A percentile compares a stretch with the other conserved stretches of the same genome.
phyloP scores from a whole-genome alignment of 2,113 vertebrate genomes.

The Muntiacus reevesi region DNA sequence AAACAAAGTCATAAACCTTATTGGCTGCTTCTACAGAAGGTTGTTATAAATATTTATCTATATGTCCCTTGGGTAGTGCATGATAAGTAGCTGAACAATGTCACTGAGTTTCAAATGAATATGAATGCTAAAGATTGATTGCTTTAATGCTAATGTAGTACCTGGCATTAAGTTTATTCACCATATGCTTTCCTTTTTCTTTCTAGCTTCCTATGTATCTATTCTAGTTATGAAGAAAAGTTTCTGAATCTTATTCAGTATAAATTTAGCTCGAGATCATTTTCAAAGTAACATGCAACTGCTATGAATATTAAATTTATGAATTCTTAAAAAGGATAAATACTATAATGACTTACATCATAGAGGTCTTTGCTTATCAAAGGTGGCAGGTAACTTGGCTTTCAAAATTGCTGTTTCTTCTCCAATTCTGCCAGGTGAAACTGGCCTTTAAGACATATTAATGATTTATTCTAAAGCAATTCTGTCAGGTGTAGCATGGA shows the following conservation, averaged over 20 bases:
- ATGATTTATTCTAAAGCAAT: not conserved
- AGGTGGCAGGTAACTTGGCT: not conserved
- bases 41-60: not conserved
- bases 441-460: not conserved
- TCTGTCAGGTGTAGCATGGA: not conserved
- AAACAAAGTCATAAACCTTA: not conserved
- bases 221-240: slow-evolving; percentile 19
- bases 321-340: not conserved
- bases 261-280: slow-evolving; percentile 31
- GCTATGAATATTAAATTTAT: not conserved
- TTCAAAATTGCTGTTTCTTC: not conserved
- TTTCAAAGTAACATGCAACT: slow-evolving; percentile 28
- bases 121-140: not conserved
- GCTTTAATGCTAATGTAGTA: slow-evolving; percentile 35
- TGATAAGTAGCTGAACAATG: not conserved
- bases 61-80: not conserved
- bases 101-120: not conserved
- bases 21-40: not conserved
- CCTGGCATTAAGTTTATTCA: slow-evolving; percentile 24
- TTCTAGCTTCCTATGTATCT: slow-evolving; percentile 28
- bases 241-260: slow-evolving; percentile 29
- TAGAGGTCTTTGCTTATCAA: not conserved
- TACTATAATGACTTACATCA: not conserved
- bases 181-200: slow-evolving; percentile 36
- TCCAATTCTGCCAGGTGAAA: not conserved